These are phyloP conservation scores for Euphydryas editha DNA, from an alignment of 2,888 invertebrate genomes.

Conservation along the genomic window DNA sequence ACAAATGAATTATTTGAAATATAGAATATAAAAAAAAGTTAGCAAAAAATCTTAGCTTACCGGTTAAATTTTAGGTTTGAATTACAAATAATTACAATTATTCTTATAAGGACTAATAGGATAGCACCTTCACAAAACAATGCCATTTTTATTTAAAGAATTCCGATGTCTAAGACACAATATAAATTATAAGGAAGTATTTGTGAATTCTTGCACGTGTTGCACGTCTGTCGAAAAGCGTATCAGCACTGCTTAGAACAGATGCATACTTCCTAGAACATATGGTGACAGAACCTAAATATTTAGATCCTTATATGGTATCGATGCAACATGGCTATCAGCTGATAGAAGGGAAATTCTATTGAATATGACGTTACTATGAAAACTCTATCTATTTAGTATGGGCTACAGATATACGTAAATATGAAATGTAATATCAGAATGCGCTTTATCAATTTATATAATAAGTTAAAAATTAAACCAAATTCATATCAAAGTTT, in stretches of 20 bases:
- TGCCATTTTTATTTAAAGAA: conserved; percentile 21
- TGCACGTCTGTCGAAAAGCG: conserved; percentile 28
- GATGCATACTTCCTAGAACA: conserved; percentile 49
- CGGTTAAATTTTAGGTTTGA: not conserved
- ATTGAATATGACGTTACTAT: conserved; percentile 10
- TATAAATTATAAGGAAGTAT: conserved; percentile 34
- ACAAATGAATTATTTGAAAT: too few relatives aligned
- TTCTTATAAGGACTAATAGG: not conserved
- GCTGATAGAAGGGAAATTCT: conserved; percentile 18
- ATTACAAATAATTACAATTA: not conserved
- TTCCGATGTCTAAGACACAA: conserved; percentile 12
- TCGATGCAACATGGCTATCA: conserved; percentile 10
- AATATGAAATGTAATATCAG: not conserved
- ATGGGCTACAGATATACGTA: not conserved
- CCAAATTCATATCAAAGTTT: not conserved
- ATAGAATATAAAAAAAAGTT: too few relatives aligned
- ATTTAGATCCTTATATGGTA: conserved; percentile 52
- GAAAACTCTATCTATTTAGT: not conserved
- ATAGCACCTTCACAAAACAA: conserved; percentile 6
- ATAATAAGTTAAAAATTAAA: not conserved
- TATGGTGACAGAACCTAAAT: conserved; percentile 53
- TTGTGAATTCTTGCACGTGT: conserved; percentile 43
- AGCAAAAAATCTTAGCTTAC: not conserved
- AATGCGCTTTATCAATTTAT: too few relatives aligned
- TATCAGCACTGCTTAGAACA: conserved; percentile 25